A percentile compares a stretch with the other conserved stretches of the same genome.
phyloP scores from a whole-genome alignment of 2,113 vertebrate species.

The Heterotis niloticus region DNA sequence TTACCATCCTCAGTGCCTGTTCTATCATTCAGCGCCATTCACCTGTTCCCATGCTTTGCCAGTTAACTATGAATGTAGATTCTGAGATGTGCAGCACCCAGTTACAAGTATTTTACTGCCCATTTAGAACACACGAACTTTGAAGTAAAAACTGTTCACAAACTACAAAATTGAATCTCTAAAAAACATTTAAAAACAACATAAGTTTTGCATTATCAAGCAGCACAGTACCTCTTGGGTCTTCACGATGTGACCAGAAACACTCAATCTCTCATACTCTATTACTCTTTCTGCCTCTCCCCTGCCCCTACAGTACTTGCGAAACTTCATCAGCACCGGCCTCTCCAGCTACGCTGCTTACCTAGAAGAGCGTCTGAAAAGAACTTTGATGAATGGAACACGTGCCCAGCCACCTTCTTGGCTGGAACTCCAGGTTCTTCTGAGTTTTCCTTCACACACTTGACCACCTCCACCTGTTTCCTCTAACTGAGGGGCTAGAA shows the following conservation, averaged over 20 bases:
- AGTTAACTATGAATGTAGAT: no score
- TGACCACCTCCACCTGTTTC: neutral
- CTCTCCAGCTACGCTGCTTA: slow-evolving; percentile 90
- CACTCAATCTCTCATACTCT: neutral
- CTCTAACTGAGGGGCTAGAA: neutral
- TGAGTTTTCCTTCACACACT: neutral
- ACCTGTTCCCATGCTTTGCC: no score
- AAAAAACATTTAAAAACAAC: no score
- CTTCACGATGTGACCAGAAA: neutral
- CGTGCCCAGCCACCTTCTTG: slow-evolving; percentile 94
- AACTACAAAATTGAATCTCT: no score
- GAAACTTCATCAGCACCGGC: slow-evolving; percentile 86
- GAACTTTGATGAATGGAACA: slow-evolving; percentile 87
- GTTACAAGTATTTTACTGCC: no score
- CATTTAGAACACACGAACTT: no score
- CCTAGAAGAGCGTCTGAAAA: slow-evolving; percentile 86
- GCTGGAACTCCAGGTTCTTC: slow-evolving; percentile 89
- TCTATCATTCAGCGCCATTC: no score
- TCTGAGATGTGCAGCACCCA: no score
- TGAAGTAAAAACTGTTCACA: no score
- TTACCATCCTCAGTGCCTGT: no score
- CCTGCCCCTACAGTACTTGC: slow-evolving; percentile 71
- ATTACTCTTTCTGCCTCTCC: neutral
- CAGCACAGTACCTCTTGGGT: neutral
- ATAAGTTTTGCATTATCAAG: neutral